These are phyloP conservation scores for Mus spicilegus DNA, from an alignment of 2,113 vertebrate genomes.

Conservation along the genomic window DNA sequence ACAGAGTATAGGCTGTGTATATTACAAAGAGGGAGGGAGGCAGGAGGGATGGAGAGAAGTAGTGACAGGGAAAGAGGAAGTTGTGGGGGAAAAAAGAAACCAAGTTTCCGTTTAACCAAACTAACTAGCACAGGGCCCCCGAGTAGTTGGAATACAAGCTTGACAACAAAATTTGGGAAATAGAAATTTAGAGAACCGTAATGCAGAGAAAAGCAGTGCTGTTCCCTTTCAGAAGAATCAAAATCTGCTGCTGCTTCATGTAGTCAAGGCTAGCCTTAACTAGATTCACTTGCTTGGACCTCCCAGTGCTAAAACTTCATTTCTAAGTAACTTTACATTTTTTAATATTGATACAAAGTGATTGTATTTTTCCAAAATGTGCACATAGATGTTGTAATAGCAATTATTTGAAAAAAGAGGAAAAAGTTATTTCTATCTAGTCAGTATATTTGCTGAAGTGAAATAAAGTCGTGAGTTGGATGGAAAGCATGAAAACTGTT, in stretches of 20 bases:
- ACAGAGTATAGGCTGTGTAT: background rate
- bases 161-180: background rate
- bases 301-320: background rate
- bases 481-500: slow-evolving; percentile 52
- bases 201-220: slow-evolving; percentile 14
- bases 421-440: slow-evolving; percentile 36
- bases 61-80: background rate
- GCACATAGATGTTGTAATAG: background rate
- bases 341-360: slow-evolving; percentile 38
- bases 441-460: slow-evolving; percentile 18
- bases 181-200: slow-evolving; percentile 33
- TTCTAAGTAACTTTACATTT: background rate
- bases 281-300: background rate
- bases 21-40: background rate
- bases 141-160: too few relatives aligned
- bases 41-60: background rate
- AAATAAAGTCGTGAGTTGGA: slow-evolving; percentile 26
- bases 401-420: slow-evolving; percentile 33
- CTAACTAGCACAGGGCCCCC: background rate
- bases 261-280: background rate
- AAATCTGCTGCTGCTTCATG: background rate
- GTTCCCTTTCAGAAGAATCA: slow-evolving; percentile 54
- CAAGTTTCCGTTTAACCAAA: background rate
- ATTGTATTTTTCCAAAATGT: slow-evolving; percentile 54
- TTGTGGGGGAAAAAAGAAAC: background rate